Base-by-base conservation (phyloP, 2,797 vertebrate species). In the Cynodonichthys magdalenae region DNA sequence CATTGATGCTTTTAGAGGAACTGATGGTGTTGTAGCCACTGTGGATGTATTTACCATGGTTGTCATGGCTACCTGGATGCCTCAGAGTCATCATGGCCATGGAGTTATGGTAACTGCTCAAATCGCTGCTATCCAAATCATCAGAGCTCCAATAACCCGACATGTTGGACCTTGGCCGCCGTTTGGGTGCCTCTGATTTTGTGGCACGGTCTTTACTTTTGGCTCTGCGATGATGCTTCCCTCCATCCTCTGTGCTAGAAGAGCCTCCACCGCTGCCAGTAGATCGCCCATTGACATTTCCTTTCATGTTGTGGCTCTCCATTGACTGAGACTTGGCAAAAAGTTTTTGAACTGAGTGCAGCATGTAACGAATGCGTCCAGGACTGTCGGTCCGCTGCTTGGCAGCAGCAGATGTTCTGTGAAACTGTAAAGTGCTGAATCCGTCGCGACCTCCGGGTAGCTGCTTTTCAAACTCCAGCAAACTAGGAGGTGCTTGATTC, bases 101-200 rank as follows among this genome's bases (percentile, higher is more conserved):
- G 0, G 96, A 95, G 82, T 90, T 89, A 46, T 82, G 93, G 89
- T 97, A 97, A 85, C 93, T 96, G 90, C 96, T 95, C 75, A 96
- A 87, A 19, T 97, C 96, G 42, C 94, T 94, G 87, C 96, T 95
- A 84, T 99, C 92, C 87, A 99, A 94, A 88, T 99, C 97, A 0
- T 99, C 98, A 0, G 97, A 99, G 84, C 97, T 99, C 97, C 98
- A 99, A 92, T 98, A 99, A 68, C 97, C 98, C 0, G 98, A 98
- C 92, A 99, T 98, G 89, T 99, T 98, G 75, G 96, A 96, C 39
- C 96, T 94, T 44, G 95, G 95, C 39, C 97, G 93, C 48, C 97
- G 91, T 68, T 99, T 99, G 66, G 93, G 92, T 20, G 93, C 92
- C 75, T 98, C 97, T 0, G 94, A 94, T 85, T 99, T 99, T 0